Evolutionary conservation across 2,113 vertebrate species (phyloP).

Genomic region (Sula dactylatra): DNA sequence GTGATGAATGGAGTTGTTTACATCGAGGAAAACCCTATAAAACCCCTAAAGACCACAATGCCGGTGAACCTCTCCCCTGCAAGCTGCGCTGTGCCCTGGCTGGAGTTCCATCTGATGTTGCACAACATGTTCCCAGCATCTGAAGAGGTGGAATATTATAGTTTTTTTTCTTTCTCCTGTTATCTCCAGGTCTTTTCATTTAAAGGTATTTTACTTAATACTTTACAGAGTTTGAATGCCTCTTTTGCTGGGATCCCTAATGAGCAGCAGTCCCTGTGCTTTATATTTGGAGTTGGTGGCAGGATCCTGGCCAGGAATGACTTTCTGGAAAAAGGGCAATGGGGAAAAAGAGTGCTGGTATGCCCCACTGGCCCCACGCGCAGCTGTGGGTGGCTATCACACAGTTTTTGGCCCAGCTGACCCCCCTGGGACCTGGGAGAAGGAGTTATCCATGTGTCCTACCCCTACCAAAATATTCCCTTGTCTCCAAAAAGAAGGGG

Average conservation of each 20-base stretch:
- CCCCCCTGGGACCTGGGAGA: background rate
- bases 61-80: background rate
- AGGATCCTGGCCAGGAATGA: background rate
- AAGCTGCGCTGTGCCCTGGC: background rate
- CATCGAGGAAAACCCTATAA: background rate
- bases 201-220: background rate
- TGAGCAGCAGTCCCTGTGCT: background rate
- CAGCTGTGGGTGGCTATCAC: fast-evolving
- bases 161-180: background rate
- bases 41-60: background rate
- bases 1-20: background rate
- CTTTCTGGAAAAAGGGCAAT: background rate
- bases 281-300: background rate
- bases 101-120: background rate
- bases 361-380: background rate
- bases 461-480: background rate
- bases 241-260: background rate
- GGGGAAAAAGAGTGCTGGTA: background rate
- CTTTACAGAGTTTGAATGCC: background rate
- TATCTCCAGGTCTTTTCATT: background rate
- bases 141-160: background rate
- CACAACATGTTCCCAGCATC: background rate
- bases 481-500: background rate
- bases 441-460: background rate
- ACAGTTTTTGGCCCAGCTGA: background rate